Evolutionary conservation across 1,140 invertebrate species (phyloP).

Genomic region (Bombus fervidus): DNA sequence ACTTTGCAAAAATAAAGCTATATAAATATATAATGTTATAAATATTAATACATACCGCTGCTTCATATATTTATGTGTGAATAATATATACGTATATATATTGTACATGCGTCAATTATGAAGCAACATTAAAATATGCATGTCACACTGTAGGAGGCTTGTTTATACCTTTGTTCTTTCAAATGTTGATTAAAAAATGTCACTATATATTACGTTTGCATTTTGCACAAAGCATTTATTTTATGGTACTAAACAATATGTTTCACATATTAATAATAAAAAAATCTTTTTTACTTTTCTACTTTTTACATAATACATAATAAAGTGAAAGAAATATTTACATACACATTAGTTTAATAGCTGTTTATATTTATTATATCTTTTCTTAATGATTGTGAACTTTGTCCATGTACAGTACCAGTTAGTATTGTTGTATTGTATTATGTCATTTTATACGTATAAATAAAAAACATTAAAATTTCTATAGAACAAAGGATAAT

Average conservation of each 20-base stretch:
- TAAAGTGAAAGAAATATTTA: slow-evolving; percentile 6
- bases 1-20: slow-evolving; percentile 44
- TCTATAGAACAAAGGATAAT: slow-evolving; percentile 54
- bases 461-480: neutral
- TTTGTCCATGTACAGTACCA: neutral
- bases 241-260: slow-evolving; percentile 26
- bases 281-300: slow-evolving; percentile 54
- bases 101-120: slow-evolving; percentile 17
- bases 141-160: slow-evolving; percentile 55
- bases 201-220: slow-evolving; percentile 42
- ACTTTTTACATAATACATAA: slow-evolving; percentile 30
- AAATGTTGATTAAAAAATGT: slow-evolving; percentile 16
- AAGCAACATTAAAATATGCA: slow-evolving; percentile 37
- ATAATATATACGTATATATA: slow-evolving; percentile 26
- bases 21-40: slow-evolving; percentile 47
- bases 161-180: slow-evolving; percentile 67
- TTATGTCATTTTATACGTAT: slow-evolving; percentile 2
- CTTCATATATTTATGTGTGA: slow-evolving; percentile 45
- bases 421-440: neutral
- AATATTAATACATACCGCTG: slow-evolving; percentile 41
- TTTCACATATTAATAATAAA: slow-evolving; percentile 31
- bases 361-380: slow-evolving; percentile 8
- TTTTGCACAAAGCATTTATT: slow-evolving; percentile 55
- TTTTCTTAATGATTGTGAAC: neutral
- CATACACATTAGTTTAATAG: slow-evolving; percentile 14